Evolutionary conservation across 2,888 invertebrate genomes (phyloP).

Genomic region (Acrobasis consociella): DNA sequence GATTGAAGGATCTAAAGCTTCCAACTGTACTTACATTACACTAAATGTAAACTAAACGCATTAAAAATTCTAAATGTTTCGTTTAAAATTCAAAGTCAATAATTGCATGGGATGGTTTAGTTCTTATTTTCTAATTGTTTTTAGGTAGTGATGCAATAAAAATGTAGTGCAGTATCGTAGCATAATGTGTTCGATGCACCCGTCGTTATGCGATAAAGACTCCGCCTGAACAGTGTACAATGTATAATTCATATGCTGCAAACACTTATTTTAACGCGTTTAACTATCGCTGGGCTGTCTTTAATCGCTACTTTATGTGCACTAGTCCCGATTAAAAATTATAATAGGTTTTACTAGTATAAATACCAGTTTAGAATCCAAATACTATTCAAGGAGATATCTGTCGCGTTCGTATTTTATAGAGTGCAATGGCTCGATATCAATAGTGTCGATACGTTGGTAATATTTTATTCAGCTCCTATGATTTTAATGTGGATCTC

Average conservation of each 20-base stretch:
- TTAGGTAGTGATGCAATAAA: constrained; percentile 35
- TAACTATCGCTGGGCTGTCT: constrained; percentile 51
- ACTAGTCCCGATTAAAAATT: constrained; percentile 49
- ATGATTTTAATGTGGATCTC: not conserved
- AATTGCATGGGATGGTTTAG: not conserved
- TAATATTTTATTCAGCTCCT: not conserved
- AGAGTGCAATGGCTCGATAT: constrained; percentile 1
- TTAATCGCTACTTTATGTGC: constrained; percentile 53
- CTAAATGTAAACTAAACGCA: not conserved
- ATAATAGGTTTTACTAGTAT: constrained; percentile 48
- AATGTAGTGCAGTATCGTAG: constrained; percentile 47
- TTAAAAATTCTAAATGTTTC: not conserved
- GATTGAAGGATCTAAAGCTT: not conserved
- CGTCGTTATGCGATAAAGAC: constrained; percentile 53
- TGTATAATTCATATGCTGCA: constrained; percentile 65
- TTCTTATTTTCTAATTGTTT: constrained; percentile 5
- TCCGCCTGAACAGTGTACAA: constrained; percentile 49
- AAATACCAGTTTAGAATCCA: constrained; percentile 5
- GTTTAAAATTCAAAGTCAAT: not conserved
- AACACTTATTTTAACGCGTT: constrained; percentile 57
- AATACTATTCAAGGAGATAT: constrained; percentile 12
- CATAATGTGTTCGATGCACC: constrained; percentile 58
- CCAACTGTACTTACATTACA: not conserved
- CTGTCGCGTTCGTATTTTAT: not conserved
- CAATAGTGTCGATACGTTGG: not conserved